These are phyloP conservation scores for Aquatica leii DNA, from an alignment of 2,888 invertebrate species.

Conservation along the genomic window DNA sequence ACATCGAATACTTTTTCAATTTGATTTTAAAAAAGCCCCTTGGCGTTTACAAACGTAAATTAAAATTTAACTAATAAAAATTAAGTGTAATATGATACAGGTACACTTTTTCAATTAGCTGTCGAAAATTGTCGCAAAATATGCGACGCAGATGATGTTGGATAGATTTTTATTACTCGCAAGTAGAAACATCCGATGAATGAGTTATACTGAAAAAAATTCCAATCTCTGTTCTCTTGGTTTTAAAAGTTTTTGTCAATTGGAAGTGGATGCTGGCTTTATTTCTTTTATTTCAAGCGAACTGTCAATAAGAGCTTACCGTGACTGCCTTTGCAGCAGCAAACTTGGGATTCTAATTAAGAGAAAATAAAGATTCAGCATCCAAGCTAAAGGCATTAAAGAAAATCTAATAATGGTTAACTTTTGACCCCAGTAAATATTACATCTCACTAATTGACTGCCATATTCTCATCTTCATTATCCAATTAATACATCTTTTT, in stretches of 20 bases:
- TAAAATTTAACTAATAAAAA: slow-evolving; percentile 12
- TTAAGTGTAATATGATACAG: not conserved
- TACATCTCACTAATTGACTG: slow-evolving; percentile 48
- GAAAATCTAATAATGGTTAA: slow-evolving; percentile 44
- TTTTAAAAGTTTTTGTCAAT: slow-evolving; percentile 38
- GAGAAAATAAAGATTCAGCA: slow-evolving; percentile 45
- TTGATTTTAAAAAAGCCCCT: slow-evolving; percentile 18
- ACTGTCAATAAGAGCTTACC: slow-evolving; percentile 43
- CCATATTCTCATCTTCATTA: slow-evolving; percentile 49
- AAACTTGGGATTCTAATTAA: slow-evolving; percentile 47
- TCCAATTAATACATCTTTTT: slow-evolving; percentile 48
- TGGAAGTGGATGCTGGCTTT: slow-evolving; percentile 39
- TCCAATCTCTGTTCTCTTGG: slow-evolving; percentile 31
- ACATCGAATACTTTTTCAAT: slow-evolving; percentile 35
- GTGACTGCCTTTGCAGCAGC: slow-evolving; percentile 34
- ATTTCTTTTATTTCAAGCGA: slow-evolving; percentile 43
- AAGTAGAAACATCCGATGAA: slow-evolving; percentile 28
- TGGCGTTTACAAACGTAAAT: slow-evolving; percentile 12
- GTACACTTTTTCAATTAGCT: no score
- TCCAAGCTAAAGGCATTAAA: slow-evolving; percentile 38
- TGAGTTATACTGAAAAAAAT: slow-evolving; percentile 17
- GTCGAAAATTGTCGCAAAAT: no score
- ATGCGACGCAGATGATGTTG: no score
- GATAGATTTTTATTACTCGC: not conserved
- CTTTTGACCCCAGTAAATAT: slow-evolving; percentile 44